Evolutionary conservation across 2,888 invertebrate genomes (phyloP), one percentile per base, ranked within the genome.

Genomic region (Orthosia gothica): DNA sequence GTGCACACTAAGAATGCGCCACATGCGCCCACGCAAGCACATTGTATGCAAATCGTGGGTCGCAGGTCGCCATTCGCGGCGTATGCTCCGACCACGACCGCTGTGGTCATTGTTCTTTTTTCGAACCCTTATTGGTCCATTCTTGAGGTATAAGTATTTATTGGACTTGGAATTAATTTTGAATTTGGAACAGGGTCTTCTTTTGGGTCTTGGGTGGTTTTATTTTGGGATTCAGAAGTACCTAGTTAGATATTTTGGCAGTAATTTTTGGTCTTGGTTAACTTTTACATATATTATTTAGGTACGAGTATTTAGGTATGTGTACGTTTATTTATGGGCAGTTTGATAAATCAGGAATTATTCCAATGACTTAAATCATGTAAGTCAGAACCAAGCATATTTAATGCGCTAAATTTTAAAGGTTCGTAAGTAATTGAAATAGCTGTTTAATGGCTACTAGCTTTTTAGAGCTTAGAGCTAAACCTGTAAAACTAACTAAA

Each of bases 31-130:
- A 95, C 96, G 94, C 95, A 90, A 81, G 82, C 77, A 88, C 93
- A 96, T 96, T 96, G 96, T 96, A 96, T 96, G 96, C 95, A 96
- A 95, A 96, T 96, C 85, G 91, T 86, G 90, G 96, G 96, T 96
- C 96, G 95, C 94, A 95, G 96, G 96, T 96, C 96, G 94, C 89
- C 90, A 92, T 93, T 92, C 72, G 85, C 65, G 70, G 71, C 65
- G 82, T 77, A 78, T 81, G 78, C 74, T 76, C 79, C 79, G 76
- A 83, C 75, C 84, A 76, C 73, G 79, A 79, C 76, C 84, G 68
- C 68, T 76, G 50, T 79, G 88, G 84, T 81, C 86, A 80, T 84
- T 84, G 81, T 83, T 76, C 75, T 86, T 87, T 86, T 88, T 74
- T 76, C 77, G 84, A 83, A 80, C 81, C 86, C 89, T 89, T 90